phyloP scores from a whole-genome alignment of 2,888 invertebrate species.

The Erynnis tages region DNA sequence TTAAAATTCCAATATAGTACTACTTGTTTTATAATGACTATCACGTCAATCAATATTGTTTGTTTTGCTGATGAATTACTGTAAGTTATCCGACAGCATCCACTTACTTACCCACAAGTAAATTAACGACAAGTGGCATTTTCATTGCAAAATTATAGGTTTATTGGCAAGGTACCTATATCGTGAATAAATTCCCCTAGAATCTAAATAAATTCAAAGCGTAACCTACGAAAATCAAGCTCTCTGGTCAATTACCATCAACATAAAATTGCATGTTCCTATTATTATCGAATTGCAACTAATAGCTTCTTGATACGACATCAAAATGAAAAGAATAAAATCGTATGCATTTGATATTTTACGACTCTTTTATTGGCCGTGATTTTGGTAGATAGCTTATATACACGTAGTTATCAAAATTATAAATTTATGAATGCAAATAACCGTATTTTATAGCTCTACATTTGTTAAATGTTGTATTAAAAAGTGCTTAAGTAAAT shows the following conservation, averaged over 20 bases:
- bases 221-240: no score
- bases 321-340: background rate
- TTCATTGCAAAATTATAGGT: no score
- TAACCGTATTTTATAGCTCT: constrained; percentile 3
- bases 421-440: constrained; percentile 17
- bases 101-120: no score
- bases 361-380: constrained; percentile 9
- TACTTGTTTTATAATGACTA: background rate
- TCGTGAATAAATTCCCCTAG: no score
- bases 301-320: background rate
- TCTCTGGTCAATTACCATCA: no score
- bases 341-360: constrained; percentile 8
- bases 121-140: no score
- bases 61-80: constrained; percentile 5
- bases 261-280: no score
- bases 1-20: background rate
- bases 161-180: no score
- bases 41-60: background rate
- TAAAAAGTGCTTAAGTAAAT: constrained; percentile 6
- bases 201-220: no score
- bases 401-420: background rate
- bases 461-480: constrained; percentile 11
- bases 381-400: background rate
- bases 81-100: no score
- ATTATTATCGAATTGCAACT: no score